phyloP scores from a whole-genome alignment of 1,140 invertebrate genomes.

The Bombus sibiricus region DNA sequence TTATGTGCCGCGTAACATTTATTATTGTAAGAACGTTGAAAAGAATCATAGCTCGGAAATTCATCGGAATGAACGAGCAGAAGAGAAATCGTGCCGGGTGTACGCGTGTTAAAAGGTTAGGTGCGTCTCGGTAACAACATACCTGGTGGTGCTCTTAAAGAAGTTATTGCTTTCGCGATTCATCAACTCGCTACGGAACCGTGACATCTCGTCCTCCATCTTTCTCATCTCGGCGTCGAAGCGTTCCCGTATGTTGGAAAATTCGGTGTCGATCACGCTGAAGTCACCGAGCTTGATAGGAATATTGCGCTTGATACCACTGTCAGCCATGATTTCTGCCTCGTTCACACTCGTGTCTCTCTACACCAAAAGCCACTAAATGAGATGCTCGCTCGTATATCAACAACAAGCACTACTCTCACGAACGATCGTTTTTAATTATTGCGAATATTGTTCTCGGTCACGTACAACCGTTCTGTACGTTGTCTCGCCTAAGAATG shows the following conservation, averaged over 20 bases:
- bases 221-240: conserved; percentile 98
- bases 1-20: neutral
- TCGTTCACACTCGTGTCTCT: conserved; percentile 47
- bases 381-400: conserved; percentile 6
- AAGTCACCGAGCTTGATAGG: conserved; percentile 97
- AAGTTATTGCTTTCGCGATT: conserved; percentile 95
- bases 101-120: conserved; percentile 41
- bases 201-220: conserved; percentile 99
- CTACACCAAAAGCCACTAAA: conserved; percentile 53
- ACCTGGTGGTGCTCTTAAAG: conserved; percentile 94
- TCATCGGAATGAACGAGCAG: conserved; percentile 2
- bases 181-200: conserved; percentile 96
- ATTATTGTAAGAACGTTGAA: too few relatives aligned
- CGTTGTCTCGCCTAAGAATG: conserved; percentile 72
- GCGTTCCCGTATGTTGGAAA: conserved; percentile 96
- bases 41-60: neutral
- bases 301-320: conserved; percentile 92
- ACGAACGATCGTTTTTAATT: conserved; percentile 19
- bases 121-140: conserved; percentile 68
- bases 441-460: neutral
- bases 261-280: conserved; percentile 97
- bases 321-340: conserved; percentile 86
- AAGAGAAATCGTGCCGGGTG: conserved; percentile 22
- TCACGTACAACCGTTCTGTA: conserved; percentile 33
- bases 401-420: conserved; percentile 31